These are phyloP conservation scores for Autographa pulchrina DNA, from an alignment of 2,888 invertebrate species.

Conservation along the genomic window DNA sequence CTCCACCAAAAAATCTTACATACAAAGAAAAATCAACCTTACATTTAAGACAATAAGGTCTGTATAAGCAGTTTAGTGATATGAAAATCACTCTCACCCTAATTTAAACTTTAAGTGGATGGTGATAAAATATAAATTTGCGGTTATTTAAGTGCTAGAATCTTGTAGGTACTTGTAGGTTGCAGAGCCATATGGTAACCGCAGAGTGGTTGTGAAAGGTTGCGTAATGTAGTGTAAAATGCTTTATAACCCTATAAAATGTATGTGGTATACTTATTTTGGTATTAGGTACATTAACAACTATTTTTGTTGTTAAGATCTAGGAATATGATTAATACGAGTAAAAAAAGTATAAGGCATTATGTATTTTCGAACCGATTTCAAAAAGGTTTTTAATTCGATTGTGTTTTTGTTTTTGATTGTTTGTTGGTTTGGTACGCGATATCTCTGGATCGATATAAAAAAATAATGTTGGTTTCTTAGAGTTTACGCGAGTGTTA, in stretches of 20 bases:
- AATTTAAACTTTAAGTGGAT: conserved; percentile 24
- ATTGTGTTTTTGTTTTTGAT: too few relatives aligned
- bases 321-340: not conserved
- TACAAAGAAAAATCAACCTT: conserved; percentile 21
- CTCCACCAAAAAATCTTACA: not conserved
- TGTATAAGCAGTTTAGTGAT: conserved; percentile 2
- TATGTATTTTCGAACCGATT: too few relatives aligned
- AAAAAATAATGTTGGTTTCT: too few relatives aligned
- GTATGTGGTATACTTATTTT: conserved; percentile 21
- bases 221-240: conserved; percentile 37
- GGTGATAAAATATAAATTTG: conserved; percentile 26
- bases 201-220: conserved; percentile 44
- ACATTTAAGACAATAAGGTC: not conserved
- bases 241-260: conserved; percentile 36
- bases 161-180: conserved; percentile 32
- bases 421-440: too few relatives aligned
- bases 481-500: too few relatives aligned
- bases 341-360: too few relatives aligned
- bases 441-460: too few relatives aligned
- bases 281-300: conserved; percentile 1
- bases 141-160: conserved; percentile 14
- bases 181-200: conserved; percentile 48
- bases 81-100: conserved; percentile 12
- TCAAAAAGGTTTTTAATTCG: too few relatives aligned
- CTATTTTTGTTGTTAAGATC: not conserved